Percentiles rank a stretch among this genome's conserved stretches.
These are phyloP conservation scores for Crax fasciolata DNA, from an alignment of 2,797 vertebrate species.

Conservation along the genomic window DNA sequence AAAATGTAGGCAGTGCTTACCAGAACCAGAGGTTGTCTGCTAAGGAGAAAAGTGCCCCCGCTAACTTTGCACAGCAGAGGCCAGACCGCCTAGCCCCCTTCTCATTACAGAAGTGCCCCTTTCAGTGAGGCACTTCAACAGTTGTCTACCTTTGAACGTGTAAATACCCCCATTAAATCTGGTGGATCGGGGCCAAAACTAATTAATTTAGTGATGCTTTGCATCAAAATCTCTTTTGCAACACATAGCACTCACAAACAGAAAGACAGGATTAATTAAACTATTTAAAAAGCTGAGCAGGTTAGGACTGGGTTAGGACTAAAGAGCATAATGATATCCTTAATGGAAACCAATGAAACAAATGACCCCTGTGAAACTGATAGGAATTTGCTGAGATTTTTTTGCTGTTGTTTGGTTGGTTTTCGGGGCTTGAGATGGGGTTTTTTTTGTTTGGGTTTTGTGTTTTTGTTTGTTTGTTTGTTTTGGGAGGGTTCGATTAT, in stretches of 20 bases:
- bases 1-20: background rate
- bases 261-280: slow-evolving; percentile 72
- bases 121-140: slow-evolving; percentile 65
- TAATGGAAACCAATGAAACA: slow-evolving; percentile 50
- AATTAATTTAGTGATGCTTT: slow-evolving; percentile 73
- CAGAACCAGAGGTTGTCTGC: background rate
- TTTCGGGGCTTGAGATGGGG: background rate
- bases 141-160: slow-evolving; percentile 64
- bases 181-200: slow-evolving; percentile 66
- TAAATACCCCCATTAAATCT: slow-evolving; percentile 62
- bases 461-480: background rate
- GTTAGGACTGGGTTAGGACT: slow-evolving; percentile 62
- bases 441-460: too few species aligned
- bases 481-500: too few species aligned
- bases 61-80: slow-evolving; percentile 15
- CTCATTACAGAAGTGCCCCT: slow-evolving; percentile 60
- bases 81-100: background rate
- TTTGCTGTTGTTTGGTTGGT: background rate
- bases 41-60: background rate
- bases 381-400: slow-evolving; percentile 48
- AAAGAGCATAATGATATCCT: slow-evolving; percentile 60
- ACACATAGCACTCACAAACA: slow-evolving; percentile 45
- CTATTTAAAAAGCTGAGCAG: slow-evolving; percentile 60
- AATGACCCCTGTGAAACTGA: slow-evolving; percentile 48
- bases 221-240: slow-evolving; percentile 54